Percentiles rank a stretch among this genome's conserved stretches.
Conservation (phyloP, 2,888 invertebrate species). For the Rotaria sp. region DNA sequence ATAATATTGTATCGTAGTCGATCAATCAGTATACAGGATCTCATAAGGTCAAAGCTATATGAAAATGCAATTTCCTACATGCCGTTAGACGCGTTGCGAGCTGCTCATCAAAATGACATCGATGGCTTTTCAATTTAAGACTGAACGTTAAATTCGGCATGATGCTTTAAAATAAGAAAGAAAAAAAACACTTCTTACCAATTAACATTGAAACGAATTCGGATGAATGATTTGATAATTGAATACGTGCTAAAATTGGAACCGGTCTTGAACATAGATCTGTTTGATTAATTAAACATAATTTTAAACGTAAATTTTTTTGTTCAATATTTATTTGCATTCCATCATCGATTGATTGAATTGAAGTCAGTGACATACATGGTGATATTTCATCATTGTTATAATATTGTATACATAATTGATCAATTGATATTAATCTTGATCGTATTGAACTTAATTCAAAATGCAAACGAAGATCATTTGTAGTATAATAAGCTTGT, state of each 20-base stretch:
- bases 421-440: neutral
- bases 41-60: too few species aligned
- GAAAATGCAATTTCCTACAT: too few species aligned
- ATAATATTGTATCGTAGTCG: too few species aligned
- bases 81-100: too few species aligned
- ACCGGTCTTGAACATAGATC: neutral
- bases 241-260: neutral
- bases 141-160: too few species aligned
- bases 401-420: neutral
- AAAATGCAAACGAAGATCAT: neutral
- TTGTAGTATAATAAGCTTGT: neutral
- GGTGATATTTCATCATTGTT: neutral
- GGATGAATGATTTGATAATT: neutral
- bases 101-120: too few species aligned
- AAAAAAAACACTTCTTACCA: neutral
- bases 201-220: neutral
- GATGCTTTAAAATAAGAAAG: neutral
- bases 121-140: too few species aligned
- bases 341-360: neutral
- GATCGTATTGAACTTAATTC: neutral
- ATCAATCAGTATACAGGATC: too few species aligned
- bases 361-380: neutral
- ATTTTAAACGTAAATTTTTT: neutral
- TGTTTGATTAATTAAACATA: slow-evolving; percentile 19
- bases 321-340: neutral